Evolutionary conservation across 2,113 vertebrate genomes (phyloP).

Genomic region (Pterocles burchelli): DNA sequence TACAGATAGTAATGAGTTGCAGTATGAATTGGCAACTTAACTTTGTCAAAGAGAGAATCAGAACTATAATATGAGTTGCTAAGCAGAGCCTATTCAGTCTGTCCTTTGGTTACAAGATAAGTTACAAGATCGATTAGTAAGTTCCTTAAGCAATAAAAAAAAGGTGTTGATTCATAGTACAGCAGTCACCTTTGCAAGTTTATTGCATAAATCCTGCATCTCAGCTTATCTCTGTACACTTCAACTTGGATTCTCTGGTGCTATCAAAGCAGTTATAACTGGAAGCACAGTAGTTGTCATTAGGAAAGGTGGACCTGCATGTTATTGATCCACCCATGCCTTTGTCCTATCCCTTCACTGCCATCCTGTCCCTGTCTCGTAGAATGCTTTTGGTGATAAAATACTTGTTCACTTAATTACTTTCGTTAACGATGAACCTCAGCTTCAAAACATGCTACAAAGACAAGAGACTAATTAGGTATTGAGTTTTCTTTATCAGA

Average conservation of each 20-base stretch:
- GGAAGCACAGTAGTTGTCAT: neutral
- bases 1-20: neutral
- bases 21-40: neutral
- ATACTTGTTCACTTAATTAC: constrained; percentile 54
- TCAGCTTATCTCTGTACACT: neutral
- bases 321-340: constrained; percentile 23
- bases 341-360: neutral
- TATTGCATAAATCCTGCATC: neutral
- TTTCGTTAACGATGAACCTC: constrained; percentile 34
- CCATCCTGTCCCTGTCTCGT: neutral
- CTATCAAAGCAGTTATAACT: neutral
- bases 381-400: neutral
- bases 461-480: constrained; percentile 30
- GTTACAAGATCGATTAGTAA: neutral
- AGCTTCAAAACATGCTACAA: neutral
- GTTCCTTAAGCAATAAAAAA: neutral
- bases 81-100: neutral
- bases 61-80: neutral
- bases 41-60: neutral
- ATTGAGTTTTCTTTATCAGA: constrained; percentile 12
- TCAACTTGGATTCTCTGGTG: neutral
- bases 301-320: neutral
- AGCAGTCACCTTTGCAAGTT: neutral
- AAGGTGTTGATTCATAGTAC: neutral
- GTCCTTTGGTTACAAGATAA: neutral